phyloP scores from a whole-genome alignment of 2,113 vertebrate genomes.

The Egretta garzetta region DNA sequence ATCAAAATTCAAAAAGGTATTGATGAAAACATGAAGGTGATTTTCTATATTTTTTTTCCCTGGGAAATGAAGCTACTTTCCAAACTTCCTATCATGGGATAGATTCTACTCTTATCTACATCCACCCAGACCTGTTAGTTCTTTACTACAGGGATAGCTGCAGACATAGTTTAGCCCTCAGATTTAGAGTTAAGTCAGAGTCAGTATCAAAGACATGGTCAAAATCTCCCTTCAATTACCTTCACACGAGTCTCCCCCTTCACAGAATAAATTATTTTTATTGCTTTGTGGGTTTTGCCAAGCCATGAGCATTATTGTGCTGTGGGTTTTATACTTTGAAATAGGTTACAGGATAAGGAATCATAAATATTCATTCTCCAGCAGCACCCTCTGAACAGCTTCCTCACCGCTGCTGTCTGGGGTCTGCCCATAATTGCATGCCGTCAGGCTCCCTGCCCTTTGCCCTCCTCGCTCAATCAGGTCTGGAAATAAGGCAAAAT shows the following conservation, averaged over 20 bases:
- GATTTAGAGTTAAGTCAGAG: constrained; percentile 33
- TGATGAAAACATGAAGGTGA: background rate
- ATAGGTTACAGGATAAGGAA: constrained; percentile 34
- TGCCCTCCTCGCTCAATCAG: background rate
- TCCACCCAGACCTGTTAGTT: background rate
- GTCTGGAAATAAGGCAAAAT: constrained; percentile 10
- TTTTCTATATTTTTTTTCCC: background rate
- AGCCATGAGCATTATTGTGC: background rate
- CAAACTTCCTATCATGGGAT: background rate
- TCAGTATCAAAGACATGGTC: constrained; percentile 8
- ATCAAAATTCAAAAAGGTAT: background rate
- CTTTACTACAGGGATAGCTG: background rate
- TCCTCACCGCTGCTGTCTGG: background rate
- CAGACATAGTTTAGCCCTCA: background rate
- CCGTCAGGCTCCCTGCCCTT: background rate
- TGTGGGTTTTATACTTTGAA: constrained; percentile 40
- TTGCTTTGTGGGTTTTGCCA: constrained; percentile 41
- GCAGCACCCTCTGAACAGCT: background rate
- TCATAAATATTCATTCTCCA: constrained; percentile 45
- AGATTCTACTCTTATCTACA: constrained; percentile 28
- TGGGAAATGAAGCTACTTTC: background rate
- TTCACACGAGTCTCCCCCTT: background rate
- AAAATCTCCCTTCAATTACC: constrained; percentile 28
- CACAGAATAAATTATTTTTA: constrained; percentile 38
- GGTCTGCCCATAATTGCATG: background rate